phyloP scores from a whole-genome alignment of 2,797 vertebrate genomes.

The Melanotaenia trifasciata region DNA sequence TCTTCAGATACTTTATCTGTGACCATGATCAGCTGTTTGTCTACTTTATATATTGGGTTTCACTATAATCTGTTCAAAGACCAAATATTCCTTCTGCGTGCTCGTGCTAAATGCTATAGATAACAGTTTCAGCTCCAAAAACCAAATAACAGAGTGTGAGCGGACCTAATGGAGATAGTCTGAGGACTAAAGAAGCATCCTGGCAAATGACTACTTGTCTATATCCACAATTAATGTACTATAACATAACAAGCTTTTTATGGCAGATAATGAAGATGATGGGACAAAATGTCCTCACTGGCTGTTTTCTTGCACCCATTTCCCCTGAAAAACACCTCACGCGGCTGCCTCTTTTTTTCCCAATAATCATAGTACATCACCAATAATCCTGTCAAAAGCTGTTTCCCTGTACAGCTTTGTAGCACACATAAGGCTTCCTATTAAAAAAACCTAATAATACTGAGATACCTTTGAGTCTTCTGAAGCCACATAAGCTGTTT shows the following conservation, averaged over 20 bases:
- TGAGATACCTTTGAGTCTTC: not conserved
- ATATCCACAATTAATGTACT: conserved; percentile 21
- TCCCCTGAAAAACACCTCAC: not conserved
- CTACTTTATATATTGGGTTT: not conserved
- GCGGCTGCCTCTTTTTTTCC: not conserved
- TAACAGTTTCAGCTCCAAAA: not conserved
- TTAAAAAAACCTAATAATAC: not conserved
- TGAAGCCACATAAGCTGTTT: not conserved
- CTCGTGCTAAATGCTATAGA: not conserved
- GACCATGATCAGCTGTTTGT: not conserved
- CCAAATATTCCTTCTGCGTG: not conserved
- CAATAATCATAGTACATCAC: not conserved
- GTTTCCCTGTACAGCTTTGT: not conserved
- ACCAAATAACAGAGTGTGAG: not conserved
- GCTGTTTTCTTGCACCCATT: conserved; percentile 7
- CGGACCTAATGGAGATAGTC: not conserved
- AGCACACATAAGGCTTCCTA: not conserved
- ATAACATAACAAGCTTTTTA: conserved; percentile 1
- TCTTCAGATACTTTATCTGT: not conserved
- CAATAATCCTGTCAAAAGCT: not conserved
- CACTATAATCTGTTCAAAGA: not conserved
- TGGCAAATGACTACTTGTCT: not conserved
- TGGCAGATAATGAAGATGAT: conserved; percentile 9
- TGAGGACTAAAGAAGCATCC: not conserved
- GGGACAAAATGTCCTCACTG: conserved; percentile 22